These are phyloP conservation scores for Chelonus formosanus DNA, from an alignment of 2,888 invertebrate species.

Conservation along the genomic window DNA sequence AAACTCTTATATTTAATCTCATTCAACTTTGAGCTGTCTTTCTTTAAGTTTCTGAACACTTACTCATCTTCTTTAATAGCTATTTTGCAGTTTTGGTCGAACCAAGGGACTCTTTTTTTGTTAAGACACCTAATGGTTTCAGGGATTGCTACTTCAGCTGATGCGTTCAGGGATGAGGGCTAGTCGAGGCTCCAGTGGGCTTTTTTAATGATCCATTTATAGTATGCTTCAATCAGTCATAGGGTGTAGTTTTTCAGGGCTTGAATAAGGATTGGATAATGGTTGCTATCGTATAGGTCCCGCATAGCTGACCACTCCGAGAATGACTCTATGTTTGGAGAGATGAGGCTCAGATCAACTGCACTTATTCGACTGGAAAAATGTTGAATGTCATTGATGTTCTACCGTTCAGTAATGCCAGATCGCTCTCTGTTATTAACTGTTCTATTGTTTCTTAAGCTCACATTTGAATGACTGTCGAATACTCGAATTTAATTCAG, in stretches of 20 bases:
- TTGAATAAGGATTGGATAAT: neutral
- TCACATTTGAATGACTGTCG: too few species aligned
- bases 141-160: slow-evolving; percentile 32
- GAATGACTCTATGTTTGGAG: neutral
- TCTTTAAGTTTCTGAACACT: slow-evolving; percentile 36
- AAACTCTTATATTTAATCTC: slow-evolving; percentile 35
- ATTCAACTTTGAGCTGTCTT: slow-evolving; percentile 28
- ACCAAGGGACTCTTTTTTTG: slow-evolving; percentile 41
- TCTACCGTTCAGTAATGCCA: neutral
- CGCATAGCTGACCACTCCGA: neutral
- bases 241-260: neutral
- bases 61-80: slow-evolving; percentile 30
- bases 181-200: neutral
- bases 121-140: slow-evolving; percentile 17
- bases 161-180: neutral
- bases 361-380: neutral
- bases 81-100: slow-evolving; percentile 35
- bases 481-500: too few species aligned
- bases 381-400: neutral
- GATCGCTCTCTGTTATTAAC: neutral
- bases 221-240: neutral
- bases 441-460: neutral
- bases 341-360: neutral
- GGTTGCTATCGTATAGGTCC: neutral
- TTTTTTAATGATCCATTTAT: neutral